These are phyloP conservation scores for Hyperoplus lanceolatus DNA, from an alignment of 2,797 vertebrate species.

Conservation along the genomic window DNA sequence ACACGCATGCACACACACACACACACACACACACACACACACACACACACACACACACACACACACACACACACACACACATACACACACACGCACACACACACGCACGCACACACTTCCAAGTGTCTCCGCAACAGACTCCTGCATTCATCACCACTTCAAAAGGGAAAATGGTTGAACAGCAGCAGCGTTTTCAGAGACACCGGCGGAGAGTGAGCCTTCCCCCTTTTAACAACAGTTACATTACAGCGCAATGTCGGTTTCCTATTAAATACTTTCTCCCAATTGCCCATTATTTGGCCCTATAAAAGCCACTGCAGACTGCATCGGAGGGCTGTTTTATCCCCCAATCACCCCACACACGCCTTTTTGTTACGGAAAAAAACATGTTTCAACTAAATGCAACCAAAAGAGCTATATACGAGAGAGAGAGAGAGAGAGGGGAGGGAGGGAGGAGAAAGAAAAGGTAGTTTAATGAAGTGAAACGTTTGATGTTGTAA, in stretches of 20 bases:
- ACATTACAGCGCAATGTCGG: conserved; percentile 79
- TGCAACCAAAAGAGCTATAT: conserved; percentile 68
- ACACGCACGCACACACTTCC: conserved; percentile 32
- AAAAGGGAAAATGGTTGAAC: conserved; percentile 66
- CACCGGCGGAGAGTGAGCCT: conserved; percentile 73
- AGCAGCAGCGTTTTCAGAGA: conserved; percentile 71
- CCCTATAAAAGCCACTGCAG: conserved; percentile 86
- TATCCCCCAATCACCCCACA: conserved; percentile 72
- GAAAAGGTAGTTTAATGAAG: conserved; percentile 87
- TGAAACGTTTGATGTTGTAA: conserved; percentile 90
- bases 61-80: conserved; percentile 40
- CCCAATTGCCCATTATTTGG: conserved; percentile 89
- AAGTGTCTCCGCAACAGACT: conserved; percentile 55
- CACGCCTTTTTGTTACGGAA: conserved; percentile 85
- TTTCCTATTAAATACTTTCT: conserved; percentile 89
- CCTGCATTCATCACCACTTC: conserved; percentile 65
- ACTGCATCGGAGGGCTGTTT: conserved; percentile 82
- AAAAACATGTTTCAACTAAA: conserved; percentile 85
- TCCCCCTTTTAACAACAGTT: conserved; percentile 75
- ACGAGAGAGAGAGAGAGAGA: conserved; percentile 37
- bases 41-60: conserved; percentile 40
- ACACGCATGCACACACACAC: conserved; percentile 36
- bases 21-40: conserved; percentile 39
- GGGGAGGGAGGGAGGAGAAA: conserved; percentile 61
- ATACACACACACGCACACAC: conserved; percentile 3